These are phyloP conservation scores for Drosophila pseudoananassae DNA, from an alignment of 1,140 invertebrate genomes.

Conservation along the genomic window DNA sequence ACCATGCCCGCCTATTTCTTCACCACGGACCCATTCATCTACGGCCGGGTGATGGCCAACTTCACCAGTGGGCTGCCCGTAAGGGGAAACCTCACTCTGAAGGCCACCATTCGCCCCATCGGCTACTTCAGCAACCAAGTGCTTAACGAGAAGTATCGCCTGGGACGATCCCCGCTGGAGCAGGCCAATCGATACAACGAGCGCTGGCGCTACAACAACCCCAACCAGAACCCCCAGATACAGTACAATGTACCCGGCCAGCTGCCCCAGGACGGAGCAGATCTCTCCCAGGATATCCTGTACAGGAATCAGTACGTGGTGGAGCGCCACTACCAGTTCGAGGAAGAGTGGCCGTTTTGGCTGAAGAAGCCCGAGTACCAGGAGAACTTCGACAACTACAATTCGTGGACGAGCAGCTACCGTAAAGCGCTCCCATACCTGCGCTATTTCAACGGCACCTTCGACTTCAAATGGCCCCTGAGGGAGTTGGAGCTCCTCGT, in stretches of 20 bases:
- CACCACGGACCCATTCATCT: constrained; percentile 91
- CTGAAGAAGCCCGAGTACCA: constrained; percentile 85
- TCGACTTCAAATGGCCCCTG: constrained; percentile 93
- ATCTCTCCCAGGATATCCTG: constrained; percentile 66
- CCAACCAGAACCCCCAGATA: constrained; percentile 63
- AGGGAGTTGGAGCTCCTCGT: constrained; percentile 89
- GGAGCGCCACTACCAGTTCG: constrained; percentile 90
- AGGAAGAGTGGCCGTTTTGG: constrained; percentile 92
- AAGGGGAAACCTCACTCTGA: constrained; percentile 93
- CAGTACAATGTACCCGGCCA: constrained; percentile 51
- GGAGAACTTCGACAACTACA: constrained; percentile 58
- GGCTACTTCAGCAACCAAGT: constrained; percentile 85
- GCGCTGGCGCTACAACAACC: constrained; percentile 65
- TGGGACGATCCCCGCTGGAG: constrained; percentile 76
- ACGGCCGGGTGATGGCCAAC: constrained; percentile 95
- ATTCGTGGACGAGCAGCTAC: constrained; percentile 77
- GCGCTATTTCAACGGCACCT: constrained; percentile 93
- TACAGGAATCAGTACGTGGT: constrained; percentile 86
- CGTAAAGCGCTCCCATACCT: constrained; percentile 87
- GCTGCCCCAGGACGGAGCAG: constrained; percentile 54
- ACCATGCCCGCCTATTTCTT: constrained; percentile 97
- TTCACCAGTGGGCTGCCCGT: constrained; percentile 95
- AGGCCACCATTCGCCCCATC: constrained; percentile 90
- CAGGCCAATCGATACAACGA: constrained; percentile 63
- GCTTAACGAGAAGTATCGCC: constrained; percentile 79